A percentile compares a stretch with the other conserved stretches of the same genome.
Evolutionary conservation across 2,797 vertebrate species (phyloP).

Genomic region (Helarctos malayanus): DNA sequence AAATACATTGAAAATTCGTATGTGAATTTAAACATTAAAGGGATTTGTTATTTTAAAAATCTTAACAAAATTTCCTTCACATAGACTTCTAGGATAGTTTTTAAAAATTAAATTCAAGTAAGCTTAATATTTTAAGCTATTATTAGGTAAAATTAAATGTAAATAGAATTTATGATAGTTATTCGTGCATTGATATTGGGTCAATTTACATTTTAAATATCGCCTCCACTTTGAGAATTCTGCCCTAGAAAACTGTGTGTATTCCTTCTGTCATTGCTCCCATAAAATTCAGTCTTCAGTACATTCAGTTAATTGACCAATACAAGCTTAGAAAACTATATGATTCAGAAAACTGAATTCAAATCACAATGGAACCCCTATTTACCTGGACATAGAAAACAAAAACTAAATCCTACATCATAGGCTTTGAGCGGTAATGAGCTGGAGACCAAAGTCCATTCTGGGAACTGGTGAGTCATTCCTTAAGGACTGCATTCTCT

Average conservation of each 20-base stretch:
- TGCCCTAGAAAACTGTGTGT: background rate
- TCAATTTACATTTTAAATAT: constrained; percentile 22
- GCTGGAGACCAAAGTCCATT: background rate
- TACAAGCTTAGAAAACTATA: background rate
- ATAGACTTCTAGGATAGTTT: background rate
- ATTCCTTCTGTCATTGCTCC: background rate
- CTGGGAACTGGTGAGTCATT: background rate
- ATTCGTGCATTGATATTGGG: background rate
- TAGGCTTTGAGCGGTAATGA: background rate
- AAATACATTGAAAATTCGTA: background rate
- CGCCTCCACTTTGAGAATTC: background rate
- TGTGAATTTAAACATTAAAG: background rate
- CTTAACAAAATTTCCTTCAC: background rate
- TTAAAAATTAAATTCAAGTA: background rate
- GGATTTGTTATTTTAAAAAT: constrained; percentile 4
- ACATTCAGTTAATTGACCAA: background rate
- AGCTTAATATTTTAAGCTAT: constrained; percentile 6
- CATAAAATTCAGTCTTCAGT: background rate
- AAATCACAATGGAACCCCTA: background rate
- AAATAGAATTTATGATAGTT: background rate
- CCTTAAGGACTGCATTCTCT: background rate
- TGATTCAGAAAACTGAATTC: constrained; percentile 38
- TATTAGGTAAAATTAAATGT: background rate
- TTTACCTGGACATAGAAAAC: background rate
- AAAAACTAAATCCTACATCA: background rate